Evolutionary conservation across 2,888 invertebrate genomes (phyloP).

Genomic region (Amitus sp.): DNA sequence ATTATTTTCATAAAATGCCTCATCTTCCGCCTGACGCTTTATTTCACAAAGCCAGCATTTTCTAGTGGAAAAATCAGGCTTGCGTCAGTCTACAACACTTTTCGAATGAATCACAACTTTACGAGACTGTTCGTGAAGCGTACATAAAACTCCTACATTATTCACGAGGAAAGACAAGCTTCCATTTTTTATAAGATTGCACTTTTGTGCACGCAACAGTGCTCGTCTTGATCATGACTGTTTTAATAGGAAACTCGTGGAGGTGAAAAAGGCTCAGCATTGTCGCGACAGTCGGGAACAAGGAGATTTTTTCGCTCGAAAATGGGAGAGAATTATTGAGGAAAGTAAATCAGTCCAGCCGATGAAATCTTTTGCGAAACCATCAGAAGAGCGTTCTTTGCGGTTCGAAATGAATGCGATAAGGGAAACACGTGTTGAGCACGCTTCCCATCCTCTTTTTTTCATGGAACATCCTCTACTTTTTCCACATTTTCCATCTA

Average conservation of each 20-base stretch:
- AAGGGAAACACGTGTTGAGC: slow-evolving; percentile 62
- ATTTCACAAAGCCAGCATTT: too few species aligned
- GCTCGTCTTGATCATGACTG: slow-evolving; percentile 20
- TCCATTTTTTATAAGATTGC: not conserved
- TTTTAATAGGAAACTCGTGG: slow-evolving; percentile 22
- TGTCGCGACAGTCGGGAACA: slow-evolving; percentile 34
- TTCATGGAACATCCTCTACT: slow-evolving; percentile 8
- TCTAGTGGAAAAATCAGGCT: too few species aligned
- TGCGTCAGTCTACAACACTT: too few species aligned
- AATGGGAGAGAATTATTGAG: slow-evolving; percentile 58
- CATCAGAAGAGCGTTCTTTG: slow-evolving; percentile 43
- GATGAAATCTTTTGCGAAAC: slow-evolving; percentile 15
- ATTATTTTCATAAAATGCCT: not conserved
- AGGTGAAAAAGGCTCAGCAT: slow-evolving; percentile 55
- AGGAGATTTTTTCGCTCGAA: slow-evolving; percentile 37
- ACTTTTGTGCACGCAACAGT: slow-evolving; percentile 1
- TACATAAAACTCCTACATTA: not conserved
- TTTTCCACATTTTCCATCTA: slow-evolving; percentile 22
- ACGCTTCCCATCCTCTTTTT: slow-evolving; percentile 45
- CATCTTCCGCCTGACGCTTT: too few species aligned
- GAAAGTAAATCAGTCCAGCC: slow-evolving; percentile 53
- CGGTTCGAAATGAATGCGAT: slow-evolving; percentile 55
- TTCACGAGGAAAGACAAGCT: not conserved
- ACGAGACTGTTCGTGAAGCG: not conserved
- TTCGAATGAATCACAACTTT: not conserved